Conservation (phyloP, 64 coral and sea anemone species). For the Montipora efflorescens region DNA sequence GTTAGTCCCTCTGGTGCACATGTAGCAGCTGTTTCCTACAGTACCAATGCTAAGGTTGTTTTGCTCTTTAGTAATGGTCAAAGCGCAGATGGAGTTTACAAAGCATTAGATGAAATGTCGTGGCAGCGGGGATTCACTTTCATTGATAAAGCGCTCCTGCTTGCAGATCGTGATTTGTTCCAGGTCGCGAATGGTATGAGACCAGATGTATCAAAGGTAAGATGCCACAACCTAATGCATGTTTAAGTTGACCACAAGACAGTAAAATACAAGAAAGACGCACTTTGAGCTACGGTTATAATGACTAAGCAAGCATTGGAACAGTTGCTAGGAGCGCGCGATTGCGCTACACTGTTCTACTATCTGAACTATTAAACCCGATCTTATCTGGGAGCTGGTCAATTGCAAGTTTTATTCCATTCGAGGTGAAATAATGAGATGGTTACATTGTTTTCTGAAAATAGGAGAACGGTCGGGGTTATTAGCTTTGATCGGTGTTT, state of each 20-base stretch:
- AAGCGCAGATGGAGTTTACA: background rate
- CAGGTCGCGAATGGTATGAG: constrained; percentile 34
- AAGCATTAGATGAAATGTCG: background rate
- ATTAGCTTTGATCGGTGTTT: background rate
- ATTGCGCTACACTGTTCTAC: no score
- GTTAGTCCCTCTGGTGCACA: constrained; percentile 25
- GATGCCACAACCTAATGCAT: background rate
- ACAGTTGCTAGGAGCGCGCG: no score
- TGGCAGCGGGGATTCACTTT: constrained; percentile 60
- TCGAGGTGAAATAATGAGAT: no score
- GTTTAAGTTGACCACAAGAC: no score
- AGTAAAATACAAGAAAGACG: no score
- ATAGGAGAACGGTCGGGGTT: no score
- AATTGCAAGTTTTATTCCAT: no score
- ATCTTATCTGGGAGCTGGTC: no score
- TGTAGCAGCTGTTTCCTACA: constrained; percentile 54
- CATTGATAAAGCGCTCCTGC: constrained; percentile 37
- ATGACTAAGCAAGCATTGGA: no score
- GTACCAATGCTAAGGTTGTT: constrained; percentile 22
- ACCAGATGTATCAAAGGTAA: constrained; percentile 16
- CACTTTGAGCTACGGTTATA: no score
- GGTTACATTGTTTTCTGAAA: no score
- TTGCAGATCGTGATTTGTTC: background rate
- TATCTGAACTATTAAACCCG: no score
- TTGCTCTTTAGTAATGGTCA: background rate